Percentiles rank a stretch among this genome's conserved stretches.
Conservation (phyloP, 2,113 vertebrate genomes). For the Dryoscopus gambensis region DNA sequence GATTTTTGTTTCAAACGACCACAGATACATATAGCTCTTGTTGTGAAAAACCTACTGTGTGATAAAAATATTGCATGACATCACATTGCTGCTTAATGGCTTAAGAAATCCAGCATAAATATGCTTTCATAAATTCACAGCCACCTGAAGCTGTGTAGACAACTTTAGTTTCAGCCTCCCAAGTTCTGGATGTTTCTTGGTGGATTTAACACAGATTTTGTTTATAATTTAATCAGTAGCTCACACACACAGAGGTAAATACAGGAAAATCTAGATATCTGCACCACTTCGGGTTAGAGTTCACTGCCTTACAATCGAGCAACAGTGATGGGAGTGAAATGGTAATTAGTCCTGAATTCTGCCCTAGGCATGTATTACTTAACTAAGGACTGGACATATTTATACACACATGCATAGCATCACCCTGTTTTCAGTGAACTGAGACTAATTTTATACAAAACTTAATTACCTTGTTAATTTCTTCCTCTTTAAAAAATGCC, state of each 20-base stretch:
- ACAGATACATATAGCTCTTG: rapidly evolving
- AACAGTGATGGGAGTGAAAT: not conserved
- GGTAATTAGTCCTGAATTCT: not conserved
- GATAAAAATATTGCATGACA: not conserved
- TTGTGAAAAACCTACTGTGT: not conserved
- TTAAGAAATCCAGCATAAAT: not conserved
- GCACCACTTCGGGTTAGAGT: not conserved
- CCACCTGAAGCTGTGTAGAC: not conserved
- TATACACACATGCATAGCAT: not conserved
- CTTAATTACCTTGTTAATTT: not conserved
- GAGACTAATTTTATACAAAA: not conserved
- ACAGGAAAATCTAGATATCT: not conserved
- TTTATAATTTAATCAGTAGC: not conserved
- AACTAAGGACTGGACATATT: not conserved
- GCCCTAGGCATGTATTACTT: not conserved
- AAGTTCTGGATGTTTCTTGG: not conserved
- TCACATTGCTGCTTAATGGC: not conserved
- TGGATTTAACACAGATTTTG: not conserved
- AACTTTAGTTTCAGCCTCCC: not conserved
- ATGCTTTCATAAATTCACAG: not conserved
- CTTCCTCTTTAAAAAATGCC: not conserved
- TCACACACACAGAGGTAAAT: not conserved
- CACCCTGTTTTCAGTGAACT: not conserved
- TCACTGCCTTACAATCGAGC: not conserved
- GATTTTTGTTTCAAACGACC: not conserved